Evolutionary conservation across 2,888 invertebrate genomes (phyloP), one percentile per base, ranked within the genome.

Genomic region (Callosobruchus maculatus): DNA sequence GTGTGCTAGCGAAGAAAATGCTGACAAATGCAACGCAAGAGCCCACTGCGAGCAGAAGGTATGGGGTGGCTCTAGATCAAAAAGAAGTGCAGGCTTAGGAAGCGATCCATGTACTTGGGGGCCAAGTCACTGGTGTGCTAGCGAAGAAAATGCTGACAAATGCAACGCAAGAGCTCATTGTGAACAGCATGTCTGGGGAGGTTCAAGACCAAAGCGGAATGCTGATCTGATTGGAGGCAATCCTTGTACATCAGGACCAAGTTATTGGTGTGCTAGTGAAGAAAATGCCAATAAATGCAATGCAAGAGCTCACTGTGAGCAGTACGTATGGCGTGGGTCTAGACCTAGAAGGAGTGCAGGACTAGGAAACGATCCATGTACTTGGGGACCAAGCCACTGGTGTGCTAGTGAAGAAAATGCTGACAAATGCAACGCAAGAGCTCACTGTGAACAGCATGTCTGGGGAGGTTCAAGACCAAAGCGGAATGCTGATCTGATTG

Each of bases 71-170:
- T 18, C 49, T 18, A 49, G 49, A 49, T 18, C 49, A 49, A 49
- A 49, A 13, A 49, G 49, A 13, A 49, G 18, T 49, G 49, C 49
- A 13, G 49, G 18, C 18, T 18, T 49, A 13, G 92, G 92, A 21
- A 85, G 86, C 70, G 87, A 89, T 22, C 89, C 89, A 80, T 95
- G 95, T 85, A 92, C 92, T 7, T 92, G 92, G 90, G 95, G 95
- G 5, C 94, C 94, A 0, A 87, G 90, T 0, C 94, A 92, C 82
- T 95, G 95, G 94, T 95, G 95, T 85, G 88, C 87, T 73, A 90
- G 88, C 79, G 81, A 84, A 71, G 83, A 83, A 69, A 86, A 86
- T 77, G 89, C 90, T 22, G 82, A 84, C 68, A 84, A 89, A 82
- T 77, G 77, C 67, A 20, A 70, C n/a, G 75, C 75, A 71, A 49